Evolutionary conservation across 2,797 vertebrate species (phyloP), one percentile per base, ranked within the genome.

Genomic region (Onychomys torridus): DNA sequence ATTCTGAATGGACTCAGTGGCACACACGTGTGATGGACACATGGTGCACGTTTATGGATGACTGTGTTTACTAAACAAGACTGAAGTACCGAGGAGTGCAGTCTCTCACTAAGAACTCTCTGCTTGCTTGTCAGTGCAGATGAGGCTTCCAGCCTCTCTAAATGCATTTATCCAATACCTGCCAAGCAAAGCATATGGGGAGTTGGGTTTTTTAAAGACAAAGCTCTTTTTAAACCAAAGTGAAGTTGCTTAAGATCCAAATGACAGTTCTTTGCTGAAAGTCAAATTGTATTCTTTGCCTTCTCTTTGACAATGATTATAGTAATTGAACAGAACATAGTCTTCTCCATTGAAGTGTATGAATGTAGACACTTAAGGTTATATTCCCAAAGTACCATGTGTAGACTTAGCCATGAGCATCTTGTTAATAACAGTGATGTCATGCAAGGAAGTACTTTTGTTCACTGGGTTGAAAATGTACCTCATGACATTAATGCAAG

Each of bases 281-380:
- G 98, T 98, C 98, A 97, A 97, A 97, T 98, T 96, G 92, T 97
- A 98, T 98, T 98, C 97, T 98, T 98, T 98, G 96, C 97, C 98
- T 97, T 98, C 97, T 98, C 93, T 98, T 94, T 98, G 98, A 97
- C 97, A 98, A 95, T 96, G 97, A 86, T 97, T 98, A 95, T 67
- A 98, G 97, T 97, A 98, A 98, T 97, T 98, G 97, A 98, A 97
- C 95, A 96, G 98, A 98, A 94, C 96, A 90, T 65, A 88, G 93
- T 97, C 83, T 96, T 93, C 94, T 97, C 84, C 94, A 97, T 96
- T 98, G 96, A 97, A 98, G 89, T 96, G 96, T 97, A 96, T 94
- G 89, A 97, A 97, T 95, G 90, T 95, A 97, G 97, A 97, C 16
- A 40, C 23, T 96, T 95, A 90, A 89, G 96, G 94, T 97, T 93